Evolutionary conservation across 2,888 invertebrate genomes (phyloP), one percentile per base, ranked within the genome.

Genomic region (Agriopis leucophaearia): DNA sequence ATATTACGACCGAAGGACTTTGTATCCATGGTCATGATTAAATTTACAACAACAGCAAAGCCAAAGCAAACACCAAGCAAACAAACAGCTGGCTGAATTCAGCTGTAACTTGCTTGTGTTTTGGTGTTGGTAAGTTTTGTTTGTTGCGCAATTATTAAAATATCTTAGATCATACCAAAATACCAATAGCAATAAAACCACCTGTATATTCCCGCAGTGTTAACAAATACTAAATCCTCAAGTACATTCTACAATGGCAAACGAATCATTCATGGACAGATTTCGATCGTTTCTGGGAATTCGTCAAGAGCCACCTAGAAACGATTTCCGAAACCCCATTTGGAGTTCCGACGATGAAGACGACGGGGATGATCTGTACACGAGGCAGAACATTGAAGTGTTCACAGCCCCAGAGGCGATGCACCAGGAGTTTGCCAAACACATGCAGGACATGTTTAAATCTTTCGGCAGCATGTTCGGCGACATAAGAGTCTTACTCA

Each of bases 281-380:
- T 71, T 94, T 55, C 84, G 86, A 36, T 76, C 83, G 40, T 91
- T 92, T 79, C 83, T 94, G 64, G 93, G 93, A 36, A 48, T 91
- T 42, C 77, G 77, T 36, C 79, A 81, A 55, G 85, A 88, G 61
- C 85, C 88, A 45, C 92, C 91, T 35, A 81, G 82, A 75, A 94
- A 92, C 70, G 92, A 93, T 74, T 94, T 94, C 76, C 87, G 94
- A 57, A 94, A 94, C 76, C 94, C 94, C 6, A 92, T 94, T 74
- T 93, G 94, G 93, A 88, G 87, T 61, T 88, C 90, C 7, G 92
- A 92, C 67, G 92, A 92, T 70, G 92, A 92, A 73, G 93, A 92
- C 69, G 89, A 89, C 47, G 91, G 85, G 4, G 92, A 92, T 73
- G 93, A 93, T 72, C 81, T 93, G 15, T 93, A 91, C 71, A 80